A percentile compares a stretch with the other conserved stretches of the same genome.
Evolutionary conservation across 2,888 invertebrate species (phyloP).

Genomic region (Ischnura elegans): DNA sequence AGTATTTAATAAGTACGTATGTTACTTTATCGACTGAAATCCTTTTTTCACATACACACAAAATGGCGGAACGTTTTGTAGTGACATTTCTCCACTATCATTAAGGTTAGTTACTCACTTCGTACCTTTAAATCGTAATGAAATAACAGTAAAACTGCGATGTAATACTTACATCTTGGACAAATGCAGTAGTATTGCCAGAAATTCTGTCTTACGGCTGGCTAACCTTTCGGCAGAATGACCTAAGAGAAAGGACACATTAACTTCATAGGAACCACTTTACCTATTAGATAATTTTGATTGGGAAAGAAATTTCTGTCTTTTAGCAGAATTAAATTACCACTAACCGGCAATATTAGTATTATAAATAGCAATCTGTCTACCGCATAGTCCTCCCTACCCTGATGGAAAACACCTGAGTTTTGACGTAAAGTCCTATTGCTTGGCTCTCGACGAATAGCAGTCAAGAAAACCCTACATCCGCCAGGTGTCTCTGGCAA

Average conservation of each 20-base stretch:
- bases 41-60: conserved; percentile 19
- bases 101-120: background rate
- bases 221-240: conserved; percentile 64
- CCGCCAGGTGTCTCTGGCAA: conserved; percentile 7
- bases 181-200: conserved; percentile 51
- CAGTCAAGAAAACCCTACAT: background rate
- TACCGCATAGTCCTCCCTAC: conserved; percentile 53
- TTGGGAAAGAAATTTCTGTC: background rate
- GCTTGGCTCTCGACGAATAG: conserved; percentile 51
- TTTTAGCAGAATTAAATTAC: background rate
- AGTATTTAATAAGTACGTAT: background rate
- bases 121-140: background rate
- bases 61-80: conserved; percentile 55
- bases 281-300: background rate
- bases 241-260: conserved; percentile 41
- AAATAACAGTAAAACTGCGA: background rate
- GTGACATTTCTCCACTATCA: conserved; percentile 28
- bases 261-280: background rate
- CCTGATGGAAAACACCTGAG: conserved; percentile 59
- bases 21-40: background rate
- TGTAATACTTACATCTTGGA: conserved; percentile 37
- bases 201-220: conserved; percentile 63
- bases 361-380: conserved; percentile 46
- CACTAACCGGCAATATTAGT: conserved; percentile 56
- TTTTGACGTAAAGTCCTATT: conserved; percentile 62